These are phyloP conservation scores for Amphipyra berbera DNA, from an alignment of 2,888 invertebrate species.

Conservation along the genomic window DNA sequence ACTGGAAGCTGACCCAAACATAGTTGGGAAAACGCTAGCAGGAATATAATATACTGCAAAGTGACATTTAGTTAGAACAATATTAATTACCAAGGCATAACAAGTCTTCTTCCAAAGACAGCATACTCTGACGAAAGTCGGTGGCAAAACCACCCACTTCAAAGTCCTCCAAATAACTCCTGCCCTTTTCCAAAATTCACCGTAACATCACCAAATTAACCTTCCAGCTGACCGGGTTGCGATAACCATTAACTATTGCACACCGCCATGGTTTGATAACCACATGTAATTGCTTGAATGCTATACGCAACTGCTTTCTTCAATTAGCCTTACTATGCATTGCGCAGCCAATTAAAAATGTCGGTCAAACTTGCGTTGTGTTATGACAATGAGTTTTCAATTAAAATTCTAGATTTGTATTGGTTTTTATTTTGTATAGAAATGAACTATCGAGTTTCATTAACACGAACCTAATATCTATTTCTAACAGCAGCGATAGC, in stretches of 20 bases:
- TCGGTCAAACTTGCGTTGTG: slow-evolving; percentile 43
- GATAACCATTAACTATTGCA: slow-evolving; percentile 47
- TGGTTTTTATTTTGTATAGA: background rate
- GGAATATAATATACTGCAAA: too few species aligned
- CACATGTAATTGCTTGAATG: slow-evolving; percentile 43
- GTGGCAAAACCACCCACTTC: too few species aligned
- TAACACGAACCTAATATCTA: too few species aligned
- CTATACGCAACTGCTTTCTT: slow-evolving; percentile 50
- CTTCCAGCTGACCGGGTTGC: slow-evolving; percentile 40
- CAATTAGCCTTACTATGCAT: slow-evolving; percentile 39
- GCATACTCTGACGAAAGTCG: too few species aligned
- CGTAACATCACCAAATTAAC: slow-evolving; percentile 14
- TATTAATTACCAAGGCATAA: too few species aligned
- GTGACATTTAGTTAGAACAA: too few species aligned
- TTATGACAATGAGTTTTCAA: slow-evolving; percentile 23
- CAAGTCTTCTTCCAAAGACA: too few species aligned
- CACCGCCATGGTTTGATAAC: slow-evolving; percentile 52
- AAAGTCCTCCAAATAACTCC: background rate
- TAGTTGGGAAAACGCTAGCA: too few species aligned
- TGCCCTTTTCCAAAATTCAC: background rate
- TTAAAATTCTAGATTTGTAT: slow-evolving; percentile 13
- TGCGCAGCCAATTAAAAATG: slow-evolving; percentile 45
- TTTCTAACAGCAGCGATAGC: too few species aligned
- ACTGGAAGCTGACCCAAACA: too few species aligned
- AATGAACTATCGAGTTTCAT: too few species aligned